Percentiles rank a stretch among this genome's conserved stretches.
These are phyloP conservation scores for Hyaena hyaena DNA, from an alignment of 2,113 vertebrate genomes.

Conservation along the genomic window DNA sequence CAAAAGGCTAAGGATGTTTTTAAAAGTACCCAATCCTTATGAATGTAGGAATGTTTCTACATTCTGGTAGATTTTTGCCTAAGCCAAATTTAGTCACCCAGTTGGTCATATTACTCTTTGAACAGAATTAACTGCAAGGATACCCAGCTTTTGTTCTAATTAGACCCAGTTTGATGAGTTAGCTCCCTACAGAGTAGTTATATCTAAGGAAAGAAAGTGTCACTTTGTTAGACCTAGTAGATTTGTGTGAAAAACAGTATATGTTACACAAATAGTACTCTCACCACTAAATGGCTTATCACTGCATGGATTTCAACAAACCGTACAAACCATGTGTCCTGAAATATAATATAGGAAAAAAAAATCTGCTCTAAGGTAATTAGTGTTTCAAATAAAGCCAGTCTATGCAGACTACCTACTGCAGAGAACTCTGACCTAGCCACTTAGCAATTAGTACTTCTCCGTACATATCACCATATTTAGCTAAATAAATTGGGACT, in stretches of 20 bases:
- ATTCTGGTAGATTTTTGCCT: not conserved
- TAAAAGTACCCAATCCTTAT: not conserved
- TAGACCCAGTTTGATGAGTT: not conserved
- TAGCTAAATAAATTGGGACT: not conserved
- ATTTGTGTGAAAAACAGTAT: not conserved
- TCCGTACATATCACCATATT: not conserved
- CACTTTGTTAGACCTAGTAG: not conserved
- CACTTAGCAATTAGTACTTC: not conserved
- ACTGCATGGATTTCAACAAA: not conserved
- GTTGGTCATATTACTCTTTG: not conserved
- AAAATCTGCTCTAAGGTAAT: not conserved
- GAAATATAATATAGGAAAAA: not conserved
- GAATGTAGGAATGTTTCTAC: not conserved
- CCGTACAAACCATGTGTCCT: not conserved
- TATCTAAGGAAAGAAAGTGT: not conserved
- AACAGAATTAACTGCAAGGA: not conserved
- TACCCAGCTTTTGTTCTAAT: not conserved
- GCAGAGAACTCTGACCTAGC: not conserved
- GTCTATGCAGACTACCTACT: not conserved
- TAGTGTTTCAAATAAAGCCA: slow-evolving; percentile 1
- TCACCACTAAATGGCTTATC: not conserved
- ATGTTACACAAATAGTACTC: not conserved
- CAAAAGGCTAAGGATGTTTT: not conserved
- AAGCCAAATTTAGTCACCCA: not conserved
- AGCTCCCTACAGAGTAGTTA: not conserved